Base-by-base conservation (phyloP, 2,113 vertebrate species). In the Malurus alboscapulatus region DNA sequence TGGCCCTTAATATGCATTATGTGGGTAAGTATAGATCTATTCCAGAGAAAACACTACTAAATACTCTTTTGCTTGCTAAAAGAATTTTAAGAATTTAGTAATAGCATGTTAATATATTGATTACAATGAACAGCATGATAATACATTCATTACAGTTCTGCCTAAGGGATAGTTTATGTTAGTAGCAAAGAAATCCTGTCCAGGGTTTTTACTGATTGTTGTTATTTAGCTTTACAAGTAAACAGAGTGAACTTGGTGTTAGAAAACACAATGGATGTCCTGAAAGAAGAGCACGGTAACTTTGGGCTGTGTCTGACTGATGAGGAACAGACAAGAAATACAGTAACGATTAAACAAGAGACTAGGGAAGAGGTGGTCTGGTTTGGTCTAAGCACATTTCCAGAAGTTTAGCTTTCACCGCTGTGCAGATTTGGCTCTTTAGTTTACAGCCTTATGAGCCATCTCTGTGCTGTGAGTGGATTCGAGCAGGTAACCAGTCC, bases 1-100 rank as follows among this genome's bases (percentile, higher is more conserved):
- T 99, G 98, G 99, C 99, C 38, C 99, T 99, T 88, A 99, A 99
- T 96, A 98, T 99, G 98, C 99, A 99, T 97, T 99, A 99, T 75
- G 98, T 99, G 81, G 99, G 99, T 99, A 74, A 98, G 99, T 99
- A 58, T 55, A 36, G 15, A 4, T 57, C 29, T 42, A 2, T 48
- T 84, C 6, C 62, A 47, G 47, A 68, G 34, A 50, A 92, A 15
- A 68, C 24, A 5, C 5, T 62, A 6, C 34, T 63, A 66, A 86
- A 80, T 53, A 29, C 17, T 0, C 1, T 34, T 24, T 12, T 59
- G 22, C 34, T 81, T 57, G 27, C 71, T 88, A 51, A 38, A 68
- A 81, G 17, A 57, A 67, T 50, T 89, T 80, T 8, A 40, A 85
- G 38, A 81, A 65, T 88, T 65, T 78, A 44, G 22, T 84, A 68